phyloP scores from a whole-genome alignment of 1,140 invertebrate species.

The Cecropterus lyciades region DNA sequence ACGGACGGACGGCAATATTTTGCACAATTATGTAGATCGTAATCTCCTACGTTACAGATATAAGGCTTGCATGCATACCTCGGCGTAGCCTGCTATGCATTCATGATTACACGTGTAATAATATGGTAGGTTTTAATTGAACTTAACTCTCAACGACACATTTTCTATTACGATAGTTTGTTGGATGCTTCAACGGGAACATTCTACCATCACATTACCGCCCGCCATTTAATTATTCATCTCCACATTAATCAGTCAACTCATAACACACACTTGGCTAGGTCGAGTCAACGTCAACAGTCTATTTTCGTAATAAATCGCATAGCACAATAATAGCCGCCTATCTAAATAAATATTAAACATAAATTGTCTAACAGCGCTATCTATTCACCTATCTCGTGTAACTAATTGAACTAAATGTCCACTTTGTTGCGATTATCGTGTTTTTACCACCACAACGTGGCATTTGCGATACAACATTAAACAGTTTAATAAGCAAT shows the following conservation, averaged over 20 bases:
- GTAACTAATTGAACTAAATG: slow-evolving; percentile 44
- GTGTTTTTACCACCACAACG: slow-evolving; percentile 34
- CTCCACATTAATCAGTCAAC: slow-evolving; percentile 32
- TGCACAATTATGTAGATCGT: slow-evolving; percentile 70
- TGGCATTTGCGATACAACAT: slow-evolving; percentile 41
- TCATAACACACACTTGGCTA: slow-evolving; percentile 27
- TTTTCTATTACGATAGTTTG: slow-evolving; percentile 20
- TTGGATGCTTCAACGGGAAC: background rate
- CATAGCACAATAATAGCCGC: slow-evolving; percentile 19
- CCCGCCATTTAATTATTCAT: slow-evolving; percentile 22
- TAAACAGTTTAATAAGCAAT: slow-evolving; percentile 44
- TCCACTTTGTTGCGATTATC: slow-evolving; percentile 40
- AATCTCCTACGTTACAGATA: slow-evolving; percentile 59
- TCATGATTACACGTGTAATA: slow-evolving; percentile 59
- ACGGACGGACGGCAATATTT: slow-evolving; percentile 66
- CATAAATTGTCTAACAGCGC: slow-evolving; percentile 24
- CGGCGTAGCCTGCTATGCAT: slow-evolving; percentile 50
- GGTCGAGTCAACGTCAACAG: slow-evolving; percentile 7
- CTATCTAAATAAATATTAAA: slow-evolving; percentile 31
- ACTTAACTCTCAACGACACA: slow-evolving; percentile 32
- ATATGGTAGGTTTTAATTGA: slow-evolving; percentile 57
- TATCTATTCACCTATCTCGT: slow-evolving; percentile 32
- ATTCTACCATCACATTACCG: slow-evolving; percentile 3
- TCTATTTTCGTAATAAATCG: slow-evolving; percentile 34
- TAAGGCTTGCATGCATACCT: slow-evolving; percentile 48